Evolutionary conservation across 1,140 invertebrate genomes (phyloP), one percentile per base, ranked within the genome.

Genomic region (Leptinotarsa defecta): DNA sequence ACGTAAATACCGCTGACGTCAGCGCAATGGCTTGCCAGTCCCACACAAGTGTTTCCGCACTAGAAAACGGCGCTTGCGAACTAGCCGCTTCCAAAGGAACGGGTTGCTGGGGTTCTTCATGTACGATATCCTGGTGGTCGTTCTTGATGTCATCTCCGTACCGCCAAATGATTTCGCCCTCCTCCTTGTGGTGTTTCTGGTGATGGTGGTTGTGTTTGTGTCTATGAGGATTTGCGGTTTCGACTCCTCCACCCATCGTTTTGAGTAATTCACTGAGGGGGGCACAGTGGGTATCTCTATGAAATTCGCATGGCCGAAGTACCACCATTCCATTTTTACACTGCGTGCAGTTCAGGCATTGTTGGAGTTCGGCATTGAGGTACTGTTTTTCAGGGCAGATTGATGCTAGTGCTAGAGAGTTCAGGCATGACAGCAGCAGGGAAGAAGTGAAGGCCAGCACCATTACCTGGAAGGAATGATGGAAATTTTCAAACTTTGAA

Each of bases 11-110:
- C 19, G 90, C 90, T 22, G 89, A 84, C 4, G 89, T 87, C 75
- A 91, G 81, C 2, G 89, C 88, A 4, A 88, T 86, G 1, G 89
- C 89, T 78, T 91, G 90, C 91, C 90, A 91, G 80, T 91, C 89
- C 88, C 88, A 88, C 15, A 86, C 79, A 5, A 86, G 77, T 17
- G 81, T 83, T 77, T 86, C 84, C 13, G 83, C 81, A 76, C 79
- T 85, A 43, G 81, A 83, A 80, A 85, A 86, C 22, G 85, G 81
- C 22, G 79, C 80, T 75, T 83, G 81, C 13, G 80, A 82, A 74
- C 82, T 81, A 71, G 82, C 76, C 19, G 80, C 78, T 63, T 77
- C 75, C 34, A 77, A 64, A 5, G 74, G 71, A 34, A 74, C 75
- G 48, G 68, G 52, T 24, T 71, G n/a, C 27, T 13, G 20, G 15